A percentile compares a stretch with the other conserved stretches of the same genome.
Conservation (phyloP, 2,113 vertebrate species). For the Vanacampus margaritifer region DNA sequence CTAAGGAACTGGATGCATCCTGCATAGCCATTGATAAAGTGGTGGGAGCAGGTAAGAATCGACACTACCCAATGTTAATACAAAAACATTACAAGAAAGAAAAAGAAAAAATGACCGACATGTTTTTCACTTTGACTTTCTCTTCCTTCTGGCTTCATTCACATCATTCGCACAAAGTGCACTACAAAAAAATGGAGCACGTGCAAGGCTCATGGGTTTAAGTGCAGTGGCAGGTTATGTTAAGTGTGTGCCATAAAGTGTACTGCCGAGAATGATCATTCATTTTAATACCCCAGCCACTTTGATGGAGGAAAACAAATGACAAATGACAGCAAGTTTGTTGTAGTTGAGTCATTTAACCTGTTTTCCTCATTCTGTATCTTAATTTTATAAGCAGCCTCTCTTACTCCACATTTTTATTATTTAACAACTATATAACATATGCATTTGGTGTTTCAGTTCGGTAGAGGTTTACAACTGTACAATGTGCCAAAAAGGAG, state of each 20-base stretch:
- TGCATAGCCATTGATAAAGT: constrained; percentile 80
- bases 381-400: neutral
- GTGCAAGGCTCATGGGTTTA: constrained; percentile 23
- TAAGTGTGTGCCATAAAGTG: constrained; percentile 39
- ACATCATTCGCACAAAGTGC: constrained; percentile 11
- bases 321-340: constrained; percentile 23
- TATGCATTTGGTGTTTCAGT: no score
- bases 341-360: constrained; percentile 23
- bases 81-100: neutral
- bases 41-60: constrained; percentile 76
- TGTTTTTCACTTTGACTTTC: neutral
- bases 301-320: constrained; percentile 13
- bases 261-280: constrained; percentile 55
- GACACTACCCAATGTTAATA: neutral
- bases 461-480: no score
- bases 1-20: constrained; percentile 79
- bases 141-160: neutral
- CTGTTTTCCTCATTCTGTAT: neutral
- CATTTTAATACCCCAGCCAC: constrained; percentile 47
- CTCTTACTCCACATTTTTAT: neutral
- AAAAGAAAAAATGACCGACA: no score
- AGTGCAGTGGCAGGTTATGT: constrained; percentile 28
- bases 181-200: constrained; percentile 13
- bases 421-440: neutral
- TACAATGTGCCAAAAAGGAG: no score